phyloP scores from a whole-genome alignment of 1,140 invertebrate genomes.

The Halotydeus destructor region DNA sequence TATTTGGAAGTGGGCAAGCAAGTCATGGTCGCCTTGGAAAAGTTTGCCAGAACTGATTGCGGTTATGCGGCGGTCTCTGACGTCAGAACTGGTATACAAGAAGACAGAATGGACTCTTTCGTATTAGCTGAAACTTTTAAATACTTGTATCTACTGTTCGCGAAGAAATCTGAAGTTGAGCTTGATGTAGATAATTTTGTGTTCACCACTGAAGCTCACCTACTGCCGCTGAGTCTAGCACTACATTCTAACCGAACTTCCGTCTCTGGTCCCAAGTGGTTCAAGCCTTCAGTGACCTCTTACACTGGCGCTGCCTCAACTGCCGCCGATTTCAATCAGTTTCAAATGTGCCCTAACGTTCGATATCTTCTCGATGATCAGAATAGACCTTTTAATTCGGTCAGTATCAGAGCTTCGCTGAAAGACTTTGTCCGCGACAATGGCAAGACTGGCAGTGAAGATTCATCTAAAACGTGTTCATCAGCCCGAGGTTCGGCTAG shows the following conservation, averaged over 20 bases:
- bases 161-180: conserved; percentile 61
- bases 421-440: conserved; percentile 4
- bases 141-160: conserved; percentile 83
- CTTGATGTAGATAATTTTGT: conserved; percentile 88
- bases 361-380: conserved; percentile 1
- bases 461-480: not conserved
- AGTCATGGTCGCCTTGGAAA: conserved; percentile 72
- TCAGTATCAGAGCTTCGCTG: conserved; percentile 3
- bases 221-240: conserved; percentile 65
- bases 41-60: conserved; percentile 73
- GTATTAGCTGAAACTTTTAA: conserved; percentile 94
- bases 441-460: not conserved
- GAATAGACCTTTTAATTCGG: not conserved
- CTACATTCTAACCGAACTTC: too few species aligned
- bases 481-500: not conserved
- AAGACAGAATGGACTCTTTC: conserved; percentile 95
- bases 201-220: conserved; percentile 90
- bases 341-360: conserved; percentile 1
- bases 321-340: not conserved
- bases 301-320: too few species aligned
- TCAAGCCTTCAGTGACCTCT: too few species aligned
- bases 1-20: conserved; percentile 81
- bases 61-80: conserved; percentile 92
- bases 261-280: too few species aligned
- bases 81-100: conserved; percentile 66